A percentile compares a stretch with the other conserved stretches of the same genome.
These are phyloP conservation scores for Oreochromis spilurus DNA, from an alignment of 2,113 vertebrate species.

Conservation along the genomic window DNA sequence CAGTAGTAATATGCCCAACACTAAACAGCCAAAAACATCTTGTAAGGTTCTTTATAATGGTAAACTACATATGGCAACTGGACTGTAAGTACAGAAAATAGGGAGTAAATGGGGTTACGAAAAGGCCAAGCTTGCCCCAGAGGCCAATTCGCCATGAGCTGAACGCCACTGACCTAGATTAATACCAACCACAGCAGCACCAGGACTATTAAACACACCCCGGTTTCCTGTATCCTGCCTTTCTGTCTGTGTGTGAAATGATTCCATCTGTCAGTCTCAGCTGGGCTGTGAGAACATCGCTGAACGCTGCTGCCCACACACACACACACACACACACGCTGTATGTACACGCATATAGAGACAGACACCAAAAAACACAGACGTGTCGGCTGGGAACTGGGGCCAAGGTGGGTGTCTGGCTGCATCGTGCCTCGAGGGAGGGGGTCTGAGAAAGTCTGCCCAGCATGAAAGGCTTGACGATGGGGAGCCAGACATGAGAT, in stretches of 20 bases:
- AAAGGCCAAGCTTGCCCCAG: constrained; percentile 46
- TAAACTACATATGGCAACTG: constrained; percentile 6
- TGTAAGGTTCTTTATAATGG: not conserved
- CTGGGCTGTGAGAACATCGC: constrained; percentile 55
- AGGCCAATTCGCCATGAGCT: constrained; percentile 35
- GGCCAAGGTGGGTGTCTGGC: constrained; percentile 56
- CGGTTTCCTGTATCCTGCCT: constrained; percentile 61
- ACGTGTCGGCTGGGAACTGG: constrained; percentile 28
- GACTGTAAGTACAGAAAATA: constrained; percentile 22
- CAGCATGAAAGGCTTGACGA: constrained; percentile 13
- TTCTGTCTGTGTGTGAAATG: constrained; percentile 66
- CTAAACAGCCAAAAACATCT: not conserved
- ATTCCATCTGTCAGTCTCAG: constrained; percentile 72
- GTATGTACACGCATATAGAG: not conserved
- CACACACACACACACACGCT: not conserved
- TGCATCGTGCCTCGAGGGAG: constrained; percentile 26
- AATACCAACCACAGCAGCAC: constrained; percentile 55
- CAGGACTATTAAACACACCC: constrained; percentile 55
- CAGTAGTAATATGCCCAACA: not conserved
- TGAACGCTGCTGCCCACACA: constrained; percentile 28
- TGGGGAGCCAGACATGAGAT: not conserved
- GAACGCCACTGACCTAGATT: constrained; percentile 63
- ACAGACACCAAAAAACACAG: constrained; percentile 44
- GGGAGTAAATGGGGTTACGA: constrained; percentile 41
- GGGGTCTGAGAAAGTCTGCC: not conserved